These are phyloP conservation scores for Eufriesea mexicana DNA, from an alignment of 1,140 invertebrate genomes.

Conservation along the genomic window DNA sequence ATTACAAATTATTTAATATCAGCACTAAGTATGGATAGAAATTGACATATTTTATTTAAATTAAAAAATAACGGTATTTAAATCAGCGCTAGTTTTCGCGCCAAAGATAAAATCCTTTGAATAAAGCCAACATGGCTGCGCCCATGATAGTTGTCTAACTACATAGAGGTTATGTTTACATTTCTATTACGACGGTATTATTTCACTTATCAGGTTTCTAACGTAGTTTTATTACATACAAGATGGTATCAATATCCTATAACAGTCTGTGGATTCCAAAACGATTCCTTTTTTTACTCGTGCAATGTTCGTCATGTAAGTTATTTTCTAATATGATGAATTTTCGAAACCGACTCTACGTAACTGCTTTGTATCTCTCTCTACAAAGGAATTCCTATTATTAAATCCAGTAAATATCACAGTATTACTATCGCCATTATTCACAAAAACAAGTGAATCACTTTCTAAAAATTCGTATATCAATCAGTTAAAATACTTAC, in stretches of 20 bases:
- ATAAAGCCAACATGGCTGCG: conserved; percentile 21
- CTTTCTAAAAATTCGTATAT: not conserved
- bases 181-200: conserved; percentile 4
- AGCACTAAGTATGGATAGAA: too few relatives aligned
- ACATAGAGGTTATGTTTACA: conserved; percentile 33
- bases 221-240: not conserved
- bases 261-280: conserved; percentile 48
- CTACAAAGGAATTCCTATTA: not conserved
- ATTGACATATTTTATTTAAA: not conserved
- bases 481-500: too few relatives aligned
- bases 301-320: conserved; percentile 70
- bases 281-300: conserved; percentile 49
- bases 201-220: not conserved
- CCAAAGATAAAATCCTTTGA: not conserved
- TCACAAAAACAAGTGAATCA: not conserved
- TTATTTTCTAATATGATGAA: not conserved
- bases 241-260: conserved; percentile 46
- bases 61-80: not conserved
- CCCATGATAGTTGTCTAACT: not conserved
- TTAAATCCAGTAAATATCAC: too few relatives aligned
- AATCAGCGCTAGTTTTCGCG: conserved; percentile 10
- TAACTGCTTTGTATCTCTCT: not conserved
- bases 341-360: not conserved
- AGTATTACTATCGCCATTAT: not conserved
- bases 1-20: not conserved